These are phyloP conservation scores for Pyrocephalus nanus DNA, from an alignment of 2,797 vertebrate genomes.

Conservation along the genomic window DNA sequence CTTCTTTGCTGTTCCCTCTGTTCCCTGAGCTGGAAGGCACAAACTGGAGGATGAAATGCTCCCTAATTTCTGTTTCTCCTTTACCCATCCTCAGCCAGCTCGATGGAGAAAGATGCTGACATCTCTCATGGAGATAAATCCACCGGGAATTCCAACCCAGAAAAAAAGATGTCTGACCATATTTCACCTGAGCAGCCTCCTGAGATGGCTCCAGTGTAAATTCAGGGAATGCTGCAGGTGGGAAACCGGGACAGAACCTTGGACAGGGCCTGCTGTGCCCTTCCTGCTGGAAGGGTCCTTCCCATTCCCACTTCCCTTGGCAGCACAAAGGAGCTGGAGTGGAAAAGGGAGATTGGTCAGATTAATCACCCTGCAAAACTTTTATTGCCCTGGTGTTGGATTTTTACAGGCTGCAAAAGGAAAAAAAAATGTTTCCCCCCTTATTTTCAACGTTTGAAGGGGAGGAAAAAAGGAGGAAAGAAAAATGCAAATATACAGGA, in stretches of 20 bases:
- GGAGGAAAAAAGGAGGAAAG: too few species aligned
- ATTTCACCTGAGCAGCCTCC: background rate
- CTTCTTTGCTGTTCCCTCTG: too few species aligned
- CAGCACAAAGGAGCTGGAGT: accelerated
- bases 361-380: background rate
- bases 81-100: background rate
- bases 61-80: background rate
- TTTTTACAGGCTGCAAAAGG: background rate
- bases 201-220: background rate
- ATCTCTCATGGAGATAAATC: background rate
- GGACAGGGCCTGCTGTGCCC: conserved; percentile 10
- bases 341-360: background rate
- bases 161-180: background rate
- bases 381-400: accelerated
- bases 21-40: background rate
- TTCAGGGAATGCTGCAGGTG: background rate
- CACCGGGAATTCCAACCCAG: background rate
- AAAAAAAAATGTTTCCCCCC: background rate
- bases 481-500: background rate
- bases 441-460: background rate
- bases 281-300: background rate
- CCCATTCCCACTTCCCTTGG: background rate
- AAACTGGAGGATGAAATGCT: background rate
- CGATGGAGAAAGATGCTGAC: background rate
- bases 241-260: conserved; percentile 43